phyloP scores from a whole-genome alignment of 2,113 vertebrate genomes.

The Neolamprologus ventralis region DNA sequence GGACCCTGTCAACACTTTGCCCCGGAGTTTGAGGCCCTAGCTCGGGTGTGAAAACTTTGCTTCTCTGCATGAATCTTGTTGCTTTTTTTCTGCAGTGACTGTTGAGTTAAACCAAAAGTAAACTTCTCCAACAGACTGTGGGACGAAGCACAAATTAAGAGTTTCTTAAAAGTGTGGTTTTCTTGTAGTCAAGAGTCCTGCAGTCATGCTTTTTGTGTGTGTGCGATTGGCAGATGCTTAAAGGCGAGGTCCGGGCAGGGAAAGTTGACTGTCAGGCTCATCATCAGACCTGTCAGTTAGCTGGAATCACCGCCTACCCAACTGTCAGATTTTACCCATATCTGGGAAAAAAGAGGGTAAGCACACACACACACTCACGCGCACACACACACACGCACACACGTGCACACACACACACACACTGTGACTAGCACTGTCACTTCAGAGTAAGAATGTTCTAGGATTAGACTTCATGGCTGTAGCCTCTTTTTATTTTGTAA shows the following conservation, averaged over 20 bases:
- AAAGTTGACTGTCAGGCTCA: slow-evolving; percentile 93
- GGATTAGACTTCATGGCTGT: background rate
- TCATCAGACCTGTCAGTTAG: slow-evolving; percentile 79
- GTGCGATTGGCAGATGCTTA: slow-evolving; percentile 72
- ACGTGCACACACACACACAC: background rate
- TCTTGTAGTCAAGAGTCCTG: background rate
- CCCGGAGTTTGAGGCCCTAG: slow-evolving; percentile 92
- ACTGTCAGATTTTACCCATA: slow-evolving; percentile 85
- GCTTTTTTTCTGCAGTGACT: background rate
- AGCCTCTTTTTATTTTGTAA: background rate
- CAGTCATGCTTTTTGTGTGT: background rate
- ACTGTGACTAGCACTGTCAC: background rate
- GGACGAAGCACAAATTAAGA: background rate
- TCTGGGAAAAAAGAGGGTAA: slow-evolving; percentile 74
- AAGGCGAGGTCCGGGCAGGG: slow-evolving; percentile 86
- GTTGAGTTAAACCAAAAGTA: background rate
- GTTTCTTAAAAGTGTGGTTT: background rate
- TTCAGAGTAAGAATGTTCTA: background rate
- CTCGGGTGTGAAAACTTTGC: slow-evolving; percentile 75
- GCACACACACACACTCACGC: background rate
- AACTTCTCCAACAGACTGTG: background rate
- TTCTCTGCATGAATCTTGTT: background rate
- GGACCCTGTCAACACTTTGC: slow-evolving; percentile 93
- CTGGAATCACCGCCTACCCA: slow-evolving; percentile 87
- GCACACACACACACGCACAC: rapidly evolving